Conservation (phyloP, 2,113 vertebrate genomes). For the Panurus biarmicus region DNA sequence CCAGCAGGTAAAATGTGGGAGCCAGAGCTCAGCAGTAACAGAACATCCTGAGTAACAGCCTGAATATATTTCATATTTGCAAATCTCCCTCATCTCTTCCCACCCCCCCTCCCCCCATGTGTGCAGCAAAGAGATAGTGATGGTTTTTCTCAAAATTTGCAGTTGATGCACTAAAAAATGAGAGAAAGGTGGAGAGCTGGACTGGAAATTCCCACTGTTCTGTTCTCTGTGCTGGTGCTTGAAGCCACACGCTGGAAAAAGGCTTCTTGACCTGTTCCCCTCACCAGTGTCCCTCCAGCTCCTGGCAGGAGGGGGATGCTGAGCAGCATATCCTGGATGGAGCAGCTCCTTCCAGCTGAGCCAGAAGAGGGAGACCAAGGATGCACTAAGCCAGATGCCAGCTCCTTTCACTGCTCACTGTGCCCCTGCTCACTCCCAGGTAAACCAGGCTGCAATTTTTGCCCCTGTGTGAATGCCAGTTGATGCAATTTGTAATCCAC, state of each 20-base stretch:
- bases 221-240: not conserved
- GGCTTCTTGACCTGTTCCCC: fast-evolving
- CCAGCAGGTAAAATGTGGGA: fast-evolving
- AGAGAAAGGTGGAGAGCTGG: not conserved
- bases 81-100: not conserved
- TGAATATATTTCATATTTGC: not conserved
- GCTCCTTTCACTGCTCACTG: not conserved
- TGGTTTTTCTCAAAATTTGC: not conserved
- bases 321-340: not conserved
- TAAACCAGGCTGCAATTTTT: not conserved
- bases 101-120: fast-evolving
- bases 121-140: not conserved
- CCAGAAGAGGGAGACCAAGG: slow-evolving; percentile 63
- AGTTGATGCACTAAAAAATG: fast-evolving
- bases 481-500: not conserved
- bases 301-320: not conserved
- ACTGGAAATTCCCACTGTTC: not conserved
- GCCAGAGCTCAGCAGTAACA: not conserved
- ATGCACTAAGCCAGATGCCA: not conserved
- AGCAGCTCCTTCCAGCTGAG: not conserved
- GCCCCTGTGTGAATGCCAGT: not conserved
- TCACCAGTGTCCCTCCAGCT: not conserved
- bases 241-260: fast-evolving
- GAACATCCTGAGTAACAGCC: not conserved
- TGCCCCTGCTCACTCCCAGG: not conserved